Evolutionary conservation across 2,888 invertebrate genomes (phyloP).

Genomic region (Perizoma flavofasciatum): DNA sequence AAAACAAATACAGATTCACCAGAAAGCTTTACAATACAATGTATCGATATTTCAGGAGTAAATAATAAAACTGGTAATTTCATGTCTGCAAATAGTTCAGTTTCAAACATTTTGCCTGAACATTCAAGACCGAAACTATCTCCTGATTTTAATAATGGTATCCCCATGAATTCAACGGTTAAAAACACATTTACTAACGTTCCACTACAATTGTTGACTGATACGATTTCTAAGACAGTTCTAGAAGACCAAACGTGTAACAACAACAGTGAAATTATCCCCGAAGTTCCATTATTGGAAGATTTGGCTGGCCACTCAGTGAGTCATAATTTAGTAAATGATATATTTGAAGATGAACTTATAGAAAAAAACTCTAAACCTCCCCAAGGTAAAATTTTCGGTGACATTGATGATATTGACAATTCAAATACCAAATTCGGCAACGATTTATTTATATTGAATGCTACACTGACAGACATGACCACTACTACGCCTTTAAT

Average conservation of each 20-base stretch:
- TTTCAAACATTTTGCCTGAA: neutral
- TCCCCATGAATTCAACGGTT: neutral
- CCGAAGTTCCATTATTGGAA: neutral
- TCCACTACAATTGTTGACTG: neutral
- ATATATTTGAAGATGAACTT: neutral
- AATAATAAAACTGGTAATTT: neutral
- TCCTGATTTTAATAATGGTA: neutral
- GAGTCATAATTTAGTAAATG: neutral
- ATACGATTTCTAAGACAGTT: neutral
- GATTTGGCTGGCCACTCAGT: neutral
- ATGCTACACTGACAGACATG: neutral
- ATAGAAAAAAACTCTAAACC: neutral
- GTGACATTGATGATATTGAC: neutral
- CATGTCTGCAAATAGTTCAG: no score
- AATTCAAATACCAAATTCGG: neutral
- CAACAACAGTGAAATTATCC: neutral
- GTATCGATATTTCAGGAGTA: neutral
- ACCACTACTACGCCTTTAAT: neutral
- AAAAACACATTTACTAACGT: neutral
- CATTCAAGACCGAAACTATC: neutral
- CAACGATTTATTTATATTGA: neutral
- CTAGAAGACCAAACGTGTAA: slow-evolving; percentile 1
- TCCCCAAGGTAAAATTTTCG: neutral
- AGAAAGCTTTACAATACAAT: neutral
- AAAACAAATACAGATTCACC: slow-evolving; percentile 1